Evolutionary conservation across 2,113 vertebrate genomes (phyloP).

Genomic region (Burhinus bistriatus): DNA sequence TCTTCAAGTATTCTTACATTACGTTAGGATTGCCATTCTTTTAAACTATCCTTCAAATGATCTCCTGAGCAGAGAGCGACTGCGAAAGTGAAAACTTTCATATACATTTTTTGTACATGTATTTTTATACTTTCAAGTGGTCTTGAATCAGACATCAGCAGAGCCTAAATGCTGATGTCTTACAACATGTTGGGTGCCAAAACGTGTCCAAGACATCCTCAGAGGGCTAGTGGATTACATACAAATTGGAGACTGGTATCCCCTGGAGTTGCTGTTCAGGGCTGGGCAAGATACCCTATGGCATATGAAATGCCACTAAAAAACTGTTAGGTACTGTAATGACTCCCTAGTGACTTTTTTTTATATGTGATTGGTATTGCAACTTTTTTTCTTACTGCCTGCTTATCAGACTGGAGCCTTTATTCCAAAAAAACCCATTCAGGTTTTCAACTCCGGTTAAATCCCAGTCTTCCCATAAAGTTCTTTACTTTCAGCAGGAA

Average conservation of each 20-base stretch:
- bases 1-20: background rate
- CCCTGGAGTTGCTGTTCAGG: background rate
- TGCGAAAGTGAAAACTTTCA: background rate
- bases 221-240: background rate
- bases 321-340: background rate
- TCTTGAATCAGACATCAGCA: background rate
- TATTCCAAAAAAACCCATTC: background rate
- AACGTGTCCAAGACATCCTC: accelerated
- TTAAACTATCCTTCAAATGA: background rate
- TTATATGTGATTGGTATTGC: background rate
- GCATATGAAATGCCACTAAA: background rate
- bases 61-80: background rate
- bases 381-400: background rate
- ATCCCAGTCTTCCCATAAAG: background rate
- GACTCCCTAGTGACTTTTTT: background rate
- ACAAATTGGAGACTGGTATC: background rate
- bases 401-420: background rate
- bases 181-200: background rate
- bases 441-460: background rate
- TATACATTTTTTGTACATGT: background rate
- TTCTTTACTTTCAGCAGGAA: background rate
- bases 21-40: background rate
- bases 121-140: background rate
- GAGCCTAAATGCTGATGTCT: background rate
- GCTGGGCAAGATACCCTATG: background rate